Evolutionary conservation across 2,797 vertebrate species (phyloP).

Genomic region (Coluber constrictor): DNA sequence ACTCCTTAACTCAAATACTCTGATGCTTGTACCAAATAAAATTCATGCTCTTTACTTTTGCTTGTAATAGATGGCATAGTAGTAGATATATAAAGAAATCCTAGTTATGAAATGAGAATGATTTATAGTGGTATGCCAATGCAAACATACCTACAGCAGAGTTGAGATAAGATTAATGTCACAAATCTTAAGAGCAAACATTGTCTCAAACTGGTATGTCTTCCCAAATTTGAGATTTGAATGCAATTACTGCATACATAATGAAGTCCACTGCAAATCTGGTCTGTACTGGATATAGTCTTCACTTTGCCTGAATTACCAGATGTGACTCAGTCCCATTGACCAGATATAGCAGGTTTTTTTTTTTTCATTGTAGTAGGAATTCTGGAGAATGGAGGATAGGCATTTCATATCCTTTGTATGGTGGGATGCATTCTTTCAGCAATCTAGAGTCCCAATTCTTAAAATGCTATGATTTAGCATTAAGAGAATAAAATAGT

Average conservation of each 20-base stretch:
- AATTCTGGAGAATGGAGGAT: not conserved
- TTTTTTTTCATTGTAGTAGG: not conserved
- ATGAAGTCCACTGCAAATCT: not conserved
- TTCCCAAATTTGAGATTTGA: not conserved
- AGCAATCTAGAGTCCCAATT: not conserved
- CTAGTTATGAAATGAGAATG: not conserved
- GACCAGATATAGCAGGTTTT: not conserved
- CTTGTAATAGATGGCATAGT: not conserved
- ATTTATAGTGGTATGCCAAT: not conserved
- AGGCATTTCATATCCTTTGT: not conserved
- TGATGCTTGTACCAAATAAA: not conserved
- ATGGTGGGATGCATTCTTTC: not conserved
- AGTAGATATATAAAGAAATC: not conserved
- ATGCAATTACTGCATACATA: not conserved
- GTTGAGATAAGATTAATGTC: not conserved
- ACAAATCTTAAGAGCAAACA: not conserved
- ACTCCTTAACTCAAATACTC: not conserved
- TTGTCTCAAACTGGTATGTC: not conserved
- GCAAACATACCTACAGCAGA: not conserved
- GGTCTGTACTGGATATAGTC: not conserved
- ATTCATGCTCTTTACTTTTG: not conserved
- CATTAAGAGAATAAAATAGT: not conserved
- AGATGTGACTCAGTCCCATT: not conserved
- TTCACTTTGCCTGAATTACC: not conserved
- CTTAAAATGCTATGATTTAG: not conserved